These are phyloP conservation scores for Pollenia griseotomentosa DNA, from an alignment of 2,888 invertebrate species.

Conservation along the genomic window DNA sequence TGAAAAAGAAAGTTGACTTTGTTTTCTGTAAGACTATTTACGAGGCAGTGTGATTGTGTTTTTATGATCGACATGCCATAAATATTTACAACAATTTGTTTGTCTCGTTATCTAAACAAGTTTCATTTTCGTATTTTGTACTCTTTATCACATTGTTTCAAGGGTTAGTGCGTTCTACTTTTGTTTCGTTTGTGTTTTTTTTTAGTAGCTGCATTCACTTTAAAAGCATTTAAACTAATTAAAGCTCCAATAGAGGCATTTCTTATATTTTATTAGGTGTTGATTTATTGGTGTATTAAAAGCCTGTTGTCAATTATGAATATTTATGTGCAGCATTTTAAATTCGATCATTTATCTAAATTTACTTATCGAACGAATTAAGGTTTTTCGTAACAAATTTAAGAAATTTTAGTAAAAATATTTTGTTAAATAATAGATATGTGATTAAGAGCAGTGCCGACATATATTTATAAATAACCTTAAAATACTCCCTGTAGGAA, in stretches of 20 bases:
- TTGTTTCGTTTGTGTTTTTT: background rate
- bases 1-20: constrained; percentile 57
- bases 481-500: no score
- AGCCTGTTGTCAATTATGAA: constrained; percentile 40
- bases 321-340: constrained; percentile 36
- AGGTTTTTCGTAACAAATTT: constrained; percentile 7
- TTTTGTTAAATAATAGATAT: no score
- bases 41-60: background rate
- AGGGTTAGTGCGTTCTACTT: background rate
- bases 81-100: constrained; percentile 43
- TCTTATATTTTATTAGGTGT: constrained; percentile 50
- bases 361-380: background rate
- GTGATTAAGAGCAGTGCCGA: no score
- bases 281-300: constrained; percentile 56
- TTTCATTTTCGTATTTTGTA: constrained; percentile 40
- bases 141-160: constrained; percentile 24
- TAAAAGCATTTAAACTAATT: constrained; percentile 59
- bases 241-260: constrained; percentile 26
- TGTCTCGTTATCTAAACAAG: constrained; percentile 51
- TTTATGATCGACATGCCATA: constrained; percentile 42
- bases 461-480: no score
- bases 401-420: no score
- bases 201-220: constrained; percentile 39
- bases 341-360: constrained; percentile 35
- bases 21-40: background rate